Evolutionary conservation across 1,140 invertebrate species (phyloP).

Genomic region (Drosophila seguyi): DNA sequence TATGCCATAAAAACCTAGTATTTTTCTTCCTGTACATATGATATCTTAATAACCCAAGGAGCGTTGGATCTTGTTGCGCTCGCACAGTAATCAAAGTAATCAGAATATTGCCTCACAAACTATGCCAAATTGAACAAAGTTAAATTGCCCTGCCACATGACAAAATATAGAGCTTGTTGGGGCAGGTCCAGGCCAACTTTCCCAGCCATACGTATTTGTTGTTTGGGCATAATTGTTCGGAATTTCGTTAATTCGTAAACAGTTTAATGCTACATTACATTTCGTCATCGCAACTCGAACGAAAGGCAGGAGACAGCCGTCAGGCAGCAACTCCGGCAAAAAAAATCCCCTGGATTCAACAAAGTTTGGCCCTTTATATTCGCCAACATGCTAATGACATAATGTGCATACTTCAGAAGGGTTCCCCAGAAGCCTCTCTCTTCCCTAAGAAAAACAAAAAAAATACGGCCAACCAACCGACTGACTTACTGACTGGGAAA

Average conservation of each 20-base stretch:
- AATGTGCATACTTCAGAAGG: slow-evolving; percentile 81
- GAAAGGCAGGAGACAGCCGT: slow-evolving; percentile 26
- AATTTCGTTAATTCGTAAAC: slow-evolving; percentile 79
- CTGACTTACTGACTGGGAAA: slow-evolving; percentile 51
- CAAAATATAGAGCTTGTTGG: slow-evolving; percentile 39
- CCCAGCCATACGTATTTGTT: slow-evolving; percentile 43
- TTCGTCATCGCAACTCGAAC: slow-evolving; percentile 54
- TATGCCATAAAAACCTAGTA: too few relatives aligned
- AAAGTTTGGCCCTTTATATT: slow-evolving; percentile 73
- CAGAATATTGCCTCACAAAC: slow-evolving; percentile 52
- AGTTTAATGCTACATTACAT: slow-evolving; percentile 65
- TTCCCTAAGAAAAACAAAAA: slow-evolving; percentile 1
- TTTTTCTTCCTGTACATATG: neutral
- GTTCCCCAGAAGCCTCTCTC: slow-evolving; percentile 26
- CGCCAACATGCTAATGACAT: slow-evolving; percentile 82
- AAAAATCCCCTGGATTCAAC: slow-evolving; percentile 22
- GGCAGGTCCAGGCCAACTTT: slow-evolving; percentile 54
- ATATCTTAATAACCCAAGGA: slow-evolving; percentile 15
- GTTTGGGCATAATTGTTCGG: slow-evolving; percentile 74
- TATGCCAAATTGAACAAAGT: slow-evolving; percentile 56
- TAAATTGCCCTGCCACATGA: slow-evolving; percentile 59
- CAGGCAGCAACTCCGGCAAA: neutral
- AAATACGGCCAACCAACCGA: slow-evolving; percentile 24
- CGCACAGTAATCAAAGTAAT: slow-evolving; percentile 43
- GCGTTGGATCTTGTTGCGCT: slow-evolving; percentile 12